These are phyloP conservation scores for Crocodylus rhombifer DNA, from an alignment of 2,797 vertebrate genomes.

Conservation along the genomic window DNA sequence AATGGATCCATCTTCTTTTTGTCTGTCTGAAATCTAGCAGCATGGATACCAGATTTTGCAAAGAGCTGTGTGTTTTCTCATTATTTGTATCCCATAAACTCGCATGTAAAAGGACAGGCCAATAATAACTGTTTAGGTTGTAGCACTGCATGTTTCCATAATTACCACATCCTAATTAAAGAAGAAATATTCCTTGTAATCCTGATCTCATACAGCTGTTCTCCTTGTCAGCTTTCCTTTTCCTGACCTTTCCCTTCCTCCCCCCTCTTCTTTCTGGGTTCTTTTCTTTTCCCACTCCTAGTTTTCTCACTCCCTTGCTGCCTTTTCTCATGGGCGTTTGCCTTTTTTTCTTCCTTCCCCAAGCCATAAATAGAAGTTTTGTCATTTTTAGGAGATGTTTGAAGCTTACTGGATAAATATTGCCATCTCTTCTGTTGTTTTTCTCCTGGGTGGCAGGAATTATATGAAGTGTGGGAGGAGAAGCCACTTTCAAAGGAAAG, in stretches of 20 bases:
- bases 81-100: neutral
- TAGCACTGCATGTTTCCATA: neutral
- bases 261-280: neutral
- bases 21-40: slow-evolving; percentile 23
- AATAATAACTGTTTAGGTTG: neutral
- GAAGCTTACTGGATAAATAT: slow-evolving; percentile 11
- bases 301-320: neutral
- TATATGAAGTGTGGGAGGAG: neutral
- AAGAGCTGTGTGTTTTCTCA: neutral
- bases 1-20: neutral
- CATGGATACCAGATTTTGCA: neutral
- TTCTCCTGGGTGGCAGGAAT: slow-evolving; percentile 10
- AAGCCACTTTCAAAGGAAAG: too few species aligned
- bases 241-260: neutral
- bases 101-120: neutral
- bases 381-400: slow-evolving; percentile 32
- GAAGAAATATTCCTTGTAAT: neutral
- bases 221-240: neutral
- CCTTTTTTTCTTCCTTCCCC: slow-evolving; percentile 41
- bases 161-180: neutral
- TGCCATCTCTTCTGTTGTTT: neutral
- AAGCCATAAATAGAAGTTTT: slow-evolving; percentile 55
- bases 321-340: slow-evolving; percentile 7
- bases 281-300: neutral
- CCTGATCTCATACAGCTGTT: neutral